A percentile compares a stretch with the other conserved stretches of the same genome.
Conservation (phyloP, 2,113 vertebrate species). For the Cromileptes altivelis region DNA sequence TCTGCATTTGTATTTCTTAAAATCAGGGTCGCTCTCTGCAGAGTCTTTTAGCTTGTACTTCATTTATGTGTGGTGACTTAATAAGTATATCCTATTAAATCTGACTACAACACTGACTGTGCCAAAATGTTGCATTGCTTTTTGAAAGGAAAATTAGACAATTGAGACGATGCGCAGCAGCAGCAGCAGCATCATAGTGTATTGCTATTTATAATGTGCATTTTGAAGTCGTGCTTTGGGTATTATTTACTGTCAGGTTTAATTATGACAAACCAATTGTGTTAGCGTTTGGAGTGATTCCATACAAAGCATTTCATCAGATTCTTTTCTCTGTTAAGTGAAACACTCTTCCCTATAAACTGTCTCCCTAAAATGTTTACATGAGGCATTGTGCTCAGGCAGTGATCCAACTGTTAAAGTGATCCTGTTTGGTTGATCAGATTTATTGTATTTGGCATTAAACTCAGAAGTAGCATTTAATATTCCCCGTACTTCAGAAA, state of each 20-base stretch:
- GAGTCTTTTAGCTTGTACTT: background rate
- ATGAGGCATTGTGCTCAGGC: conserved; percentile 5
- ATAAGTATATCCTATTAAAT: background rate
- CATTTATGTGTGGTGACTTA: conserved; percentile 10
- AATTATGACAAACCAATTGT: background rate
- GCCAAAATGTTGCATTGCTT: background rate
- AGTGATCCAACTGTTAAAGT: conserved; percentile 31
- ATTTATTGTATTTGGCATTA: conserved; percentile 38
- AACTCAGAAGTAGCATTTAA: conserved; percentile 32
- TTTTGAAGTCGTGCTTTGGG: background rate
- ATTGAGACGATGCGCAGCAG: background rate
- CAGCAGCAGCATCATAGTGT: background rate
- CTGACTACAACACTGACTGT: background rate
- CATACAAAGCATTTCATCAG: conserved; percentile 7
- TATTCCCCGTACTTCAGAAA: conserved; percentile 7
- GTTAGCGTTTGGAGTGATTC: conserved; percentile 1
- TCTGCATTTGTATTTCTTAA: conserved; percentile 14
- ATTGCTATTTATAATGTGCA: background rate
- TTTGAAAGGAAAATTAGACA: background rate
- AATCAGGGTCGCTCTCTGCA: background rate
- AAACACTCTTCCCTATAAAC: background rate
- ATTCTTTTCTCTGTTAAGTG: conserved; percentile 2
- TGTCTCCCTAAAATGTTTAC: conserved; percentile 30
- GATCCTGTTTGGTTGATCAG: conserved; percentile 2
- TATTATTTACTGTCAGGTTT: conserved; percentile 8